Evolutionary conservation across 1,140 invertebrate species (phyloP).

Genomic region (Charaxes varanes): DNA sequence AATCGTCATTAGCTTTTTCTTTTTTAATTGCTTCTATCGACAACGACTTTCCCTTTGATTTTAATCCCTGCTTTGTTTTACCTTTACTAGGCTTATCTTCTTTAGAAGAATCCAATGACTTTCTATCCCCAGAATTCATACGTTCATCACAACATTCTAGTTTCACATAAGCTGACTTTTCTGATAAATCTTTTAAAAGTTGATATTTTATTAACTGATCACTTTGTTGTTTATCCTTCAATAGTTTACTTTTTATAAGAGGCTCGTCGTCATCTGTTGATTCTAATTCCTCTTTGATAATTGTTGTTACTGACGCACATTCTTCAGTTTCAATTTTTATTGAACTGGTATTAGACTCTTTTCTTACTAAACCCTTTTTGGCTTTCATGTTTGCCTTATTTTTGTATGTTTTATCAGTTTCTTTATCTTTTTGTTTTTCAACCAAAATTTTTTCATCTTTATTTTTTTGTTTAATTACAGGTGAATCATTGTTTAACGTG

Average conservation of each 20-base stretch:
- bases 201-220: slow-evolving; percentile 47
- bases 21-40: slow-evolving; percentile 40
- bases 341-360: slow-evolving; percentile 26
- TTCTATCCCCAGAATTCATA: slow-evolving; percentile 46
- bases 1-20: slow-evolving; percentile 37
- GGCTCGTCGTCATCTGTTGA: slow-evolving; percentile 73
- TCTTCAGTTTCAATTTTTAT: slow-evolving; percentile 51
- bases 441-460: slow-evolving; percentile 31
- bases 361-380: slow-evolving; percentile 37
- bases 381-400: slow-evolving; percentile 25
- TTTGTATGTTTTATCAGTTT: slow-evolving; percentile 33
- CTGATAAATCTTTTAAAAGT: slow-evolving; percentile 58
- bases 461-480: slow-evolving; percentile 23
- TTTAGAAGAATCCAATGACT: slow-evolving; percentile 50
- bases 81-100: slow-evolving; percentile 42
- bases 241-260: slow-evolving; percentile 67
- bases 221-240: slow-evolving; percentile 58
- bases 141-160: slow-evolving; percentile 62
- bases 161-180: slow-evolving; percentile 64
- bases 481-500: slow-evolving; percentile 11
- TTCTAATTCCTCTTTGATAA: slow-evolving; percentile 56
- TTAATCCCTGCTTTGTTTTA: slow-evolving; percentile 34
- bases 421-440: slow-evolving; percentile 36
- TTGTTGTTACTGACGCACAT: slow-evolving; percentile 33
- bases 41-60: slow-evolving; percentile 40